Conservation (phyloP, 2,888 invertebrate genomes). For the Alloplasta piceator region DNA sequence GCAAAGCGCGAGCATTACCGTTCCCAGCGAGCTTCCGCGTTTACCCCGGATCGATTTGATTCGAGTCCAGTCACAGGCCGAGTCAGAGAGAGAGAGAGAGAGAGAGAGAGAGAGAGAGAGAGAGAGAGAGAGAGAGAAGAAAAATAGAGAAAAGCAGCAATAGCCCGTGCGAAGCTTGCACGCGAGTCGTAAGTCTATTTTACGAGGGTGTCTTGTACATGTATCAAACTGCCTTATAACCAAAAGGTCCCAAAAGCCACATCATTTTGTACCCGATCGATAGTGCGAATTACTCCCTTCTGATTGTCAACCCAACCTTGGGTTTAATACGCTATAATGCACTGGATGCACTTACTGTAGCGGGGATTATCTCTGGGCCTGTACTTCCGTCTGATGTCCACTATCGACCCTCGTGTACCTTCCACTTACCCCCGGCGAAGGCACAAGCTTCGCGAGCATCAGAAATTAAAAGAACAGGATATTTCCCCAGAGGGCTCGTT, state of each 20-base stretch:
- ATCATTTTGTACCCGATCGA: no score
- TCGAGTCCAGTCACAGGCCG: slow-evolving; percentile 65
- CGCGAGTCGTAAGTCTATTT: slow-evolving; percentile 65
- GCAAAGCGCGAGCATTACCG: slow-evolving; percentile 71
- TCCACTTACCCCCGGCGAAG: not conserved
- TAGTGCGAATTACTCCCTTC: no score
- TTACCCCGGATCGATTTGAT: slow-evolving; percentile 74
- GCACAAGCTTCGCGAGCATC: slow-evolving; percentile 1
- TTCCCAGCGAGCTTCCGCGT: slow-evolving; percentile 70
- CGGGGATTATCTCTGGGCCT: slow-evolving; percentile 33
- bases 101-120: not conserved
- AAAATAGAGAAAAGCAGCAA: not conserved
- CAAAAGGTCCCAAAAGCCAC: not conserved
- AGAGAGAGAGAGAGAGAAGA: slow-evolving; percentile 19
- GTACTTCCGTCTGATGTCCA: slow-evolving; percentile 24
- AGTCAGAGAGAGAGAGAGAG: not conserved
- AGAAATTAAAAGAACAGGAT: not conserved
- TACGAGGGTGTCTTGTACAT: slow-evolving; percentile 47
- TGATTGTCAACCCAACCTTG: not conserved
- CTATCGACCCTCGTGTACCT: not conserved
- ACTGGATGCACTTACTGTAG: not conserved
- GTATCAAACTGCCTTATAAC: slow-evolving; percentile 15
- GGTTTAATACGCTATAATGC: slow-evolving; percentile 6
- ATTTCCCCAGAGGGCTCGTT: not conserved
- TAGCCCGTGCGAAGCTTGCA: slow-evolving; percentile 47